Evolutionary conservation across 2,113 vertebrate species (phyloP).

Genomic region (Nerophis lumbriciformis): DNA sequence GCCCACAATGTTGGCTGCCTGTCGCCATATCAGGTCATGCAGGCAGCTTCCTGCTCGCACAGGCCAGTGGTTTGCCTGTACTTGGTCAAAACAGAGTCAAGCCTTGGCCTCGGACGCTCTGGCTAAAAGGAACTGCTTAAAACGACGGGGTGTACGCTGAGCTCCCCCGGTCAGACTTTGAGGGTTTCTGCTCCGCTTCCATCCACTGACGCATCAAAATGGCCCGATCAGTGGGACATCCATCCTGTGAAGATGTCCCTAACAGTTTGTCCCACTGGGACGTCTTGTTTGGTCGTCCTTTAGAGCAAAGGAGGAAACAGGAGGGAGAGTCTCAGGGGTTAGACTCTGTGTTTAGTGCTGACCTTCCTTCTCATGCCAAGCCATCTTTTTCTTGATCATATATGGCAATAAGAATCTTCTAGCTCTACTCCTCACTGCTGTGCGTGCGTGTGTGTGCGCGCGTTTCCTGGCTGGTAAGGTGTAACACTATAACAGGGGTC

Average conservation of each 20-base stretch:
- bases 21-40: constrained; percentile 69
- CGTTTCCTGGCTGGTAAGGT: constrained; percentile 2
- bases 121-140: constrained; percentile 47
- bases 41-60: constrained; percentile 54
- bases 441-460: constrained; percentile 4
- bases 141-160: constrained; percentile 27
- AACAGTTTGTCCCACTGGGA: constrained; percentile 3
- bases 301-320: constrained; percentile 25
- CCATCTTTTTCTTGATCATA: constrained; percentile 69
- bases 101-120: constrained; percentile 46
- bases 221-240: background rate
- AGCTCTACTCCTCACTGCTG: constrained; percentile 32
- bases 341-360: constrained; percentile 55
- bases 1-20: constrained; percentile 45
- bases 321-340: constrained; percentile 16
- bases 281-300: constrained; percentile 26
- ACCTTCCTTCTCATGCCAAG: constrained; percentile 51
- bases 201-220: background rate
- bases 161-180: constrained; percentile 27
- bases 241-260: too few relatives aligned
- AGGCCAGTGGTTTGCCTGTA: constrained; percentile 65
- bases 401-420: constrained; percentile 62
- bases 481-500: too few relatives aligned
- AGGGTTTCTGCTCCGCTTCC: background rate
- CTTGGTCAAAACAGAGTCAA: constrained; percentile 71